phyloP scores from a whole-genome alignment of 1,140 invertebrate genomes.

The Mya arenaria region DNA sequence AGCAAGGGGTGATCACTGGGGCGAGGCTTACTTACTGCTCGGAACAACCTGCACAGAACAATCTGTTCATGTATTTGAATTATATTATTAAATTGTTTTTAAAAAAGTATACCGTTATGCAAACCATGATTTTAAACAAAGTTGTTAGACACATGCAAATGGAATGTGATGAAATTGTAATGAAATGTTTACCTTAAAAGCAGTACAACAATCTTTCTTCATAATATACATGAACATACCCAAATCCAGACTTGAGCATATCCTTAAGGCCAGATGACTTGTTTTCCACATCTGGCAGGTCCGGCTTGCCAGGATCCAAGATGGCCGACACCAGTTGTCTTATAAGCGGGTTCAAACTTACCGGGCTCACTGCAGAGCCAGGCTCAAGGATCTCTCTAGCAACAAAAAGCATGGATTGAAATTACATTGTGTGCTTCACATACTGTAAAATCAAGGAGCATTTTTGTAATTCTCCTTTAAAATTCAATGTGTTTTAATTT shows the following conservation, averaged over 20 bases:
- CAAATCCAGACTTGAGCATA: constrained; percentile 81
- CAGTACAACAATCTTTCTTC: too few species aligned
- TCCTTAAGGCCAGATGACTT: constrained; percentile 80
- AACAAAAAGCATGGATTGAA: constrained; percentile 9
- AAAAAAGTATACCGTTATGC: too few species aligned
- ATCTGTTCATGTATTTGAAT: too few species aligned
- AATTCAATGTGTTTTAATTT: too few species aligned
- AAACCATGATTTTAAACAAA: too few species aligned
- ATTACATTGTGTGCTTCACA: not conserved
- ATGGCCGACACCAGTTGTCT: constrained; percentile 77
- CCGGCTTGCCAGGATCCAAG: constrained; percentile 75
- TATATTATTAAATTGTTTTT: too few species aligned
- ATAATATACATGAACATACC: constrained; percentile 73
- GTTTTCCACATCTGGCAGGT: constrained; percentile 78
- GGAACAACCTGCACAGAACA: constrained; percentile 75
- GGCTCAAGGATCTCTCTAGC: constrained; percentile 70
- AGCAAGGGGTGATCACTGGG: constrained; percentile 73
- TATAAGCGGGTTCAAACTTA: constrained; percentile 73
- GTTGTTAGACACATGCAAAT: too few species aligned
- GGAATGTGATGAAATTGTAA: too few species aligned
- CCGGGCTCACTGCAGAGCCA: constrained; percentile 71
- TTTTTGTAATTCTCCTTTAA: too few species aligned
- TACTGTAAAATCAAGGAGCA: too few species aligned
- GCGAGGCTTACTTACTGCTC: constrained; percentile 68
- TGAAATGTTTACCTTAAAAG: too few species aligned